Conservation (phyloP, 2,797 vertebrate genomes). For the Nothura maculosa region DNA sequence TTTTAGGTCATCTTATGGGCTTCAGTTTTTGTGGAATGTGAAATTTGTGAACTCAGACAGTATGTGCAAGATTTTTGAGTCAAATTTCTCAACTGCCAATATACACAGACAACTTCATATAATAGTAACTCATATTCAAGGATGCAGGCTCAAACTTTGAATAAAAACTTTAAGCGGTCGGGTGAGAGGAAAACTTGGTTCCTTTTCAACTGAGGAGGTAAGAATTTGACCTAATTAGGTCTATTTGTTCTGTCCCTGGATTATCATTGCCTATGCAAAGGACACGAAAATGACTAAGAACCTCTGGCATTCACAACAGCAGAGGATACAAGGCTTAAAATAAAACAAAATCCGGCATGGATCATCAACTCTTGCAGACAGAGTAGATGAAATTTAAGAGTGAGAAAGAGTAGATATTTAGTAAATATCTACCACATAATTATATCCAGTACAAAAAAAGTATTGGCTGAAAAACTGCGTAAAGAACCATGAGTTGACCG, state of each 20-base stretch:
- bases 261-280: neutral
- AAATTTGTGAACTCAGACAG: neutral
- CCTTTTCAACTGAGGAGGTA: neutral
- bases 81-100: neutral
- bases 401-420: no score
- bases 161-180: neutral
- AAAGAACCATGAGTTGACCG: neutral
- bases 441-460: neutral
- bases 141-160: neutral
- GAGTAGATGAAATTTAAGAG: neutral
- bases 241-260: neutral
- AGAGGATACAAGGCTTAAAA: neutral
- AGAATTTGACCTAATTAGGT: neutral
- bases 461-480: neutral
- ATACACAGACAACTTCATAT: neutral
- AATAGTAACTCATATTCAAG: neutral
- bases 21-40: neutral
- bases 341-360: neutral
- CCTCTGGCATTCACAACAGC: neutral
- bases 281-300: neutral
- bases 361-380: neutral
- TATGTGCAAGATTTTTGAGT: neutral
- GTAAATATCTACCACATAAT: neutral
- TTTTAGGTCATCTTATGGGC: neutral
- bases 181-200: no score